A percentile compares a stretch with the other conserved stretches of the same genome.
These are phyloP conservation scores for Oegoconia quadripuncta DNA, from an alignment of 2,888 invertebrate species.

Conservation along the genomic window DNA sequence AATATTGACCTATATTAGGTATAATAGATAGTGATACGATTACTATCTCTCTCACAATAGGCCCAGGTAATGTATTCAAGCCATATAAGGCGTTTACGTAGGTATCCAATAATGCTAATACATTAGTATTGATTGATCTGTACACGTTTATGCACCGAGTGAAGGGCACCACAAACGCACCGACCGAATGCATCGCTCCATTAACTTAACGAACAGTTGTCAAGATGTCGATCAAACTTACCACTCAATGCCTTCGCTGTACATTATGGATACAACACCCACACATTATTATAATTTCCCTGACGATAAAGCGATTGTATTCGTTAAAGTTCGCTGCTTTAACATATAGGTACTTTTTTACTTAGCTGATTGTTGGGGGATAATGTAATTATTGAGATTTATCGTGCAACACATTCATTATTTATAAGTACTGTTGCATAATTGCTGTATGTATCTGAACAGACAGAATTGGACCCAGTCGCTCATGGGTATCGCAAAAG, in stretches of 20 bases:
- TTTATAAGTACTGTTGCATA: not conserved
- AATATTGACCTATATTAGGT: too few relatives aligned
- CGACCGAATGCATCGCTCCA: constrained; percentile 51
- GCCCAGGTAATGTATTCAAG: too few relatives aligned
- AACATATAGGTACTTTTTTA: constrained; percentile 30
- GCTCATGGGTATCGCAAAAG: too few relatives aligned
- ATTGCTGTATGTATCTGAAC: too few relatives aligned
- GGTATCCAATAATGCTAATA: not conserved
- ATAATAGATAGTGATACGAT: too few relatives aligned
- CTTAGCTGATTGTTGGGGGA: constrained; percentile 11
- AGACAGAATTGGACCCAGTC: too few relatives aligned
- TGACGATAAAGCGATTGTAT: constrained; percentile 44
- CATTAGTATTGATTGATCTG: constrained; percentile 33
- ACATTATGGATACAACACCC: constrained; percentile 68
- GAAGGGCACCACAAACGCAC: constrained; percentile 51
- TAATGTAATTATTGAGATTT: constrained; percentile 15
- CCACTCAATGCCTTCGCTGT: constrained; percentile 60
- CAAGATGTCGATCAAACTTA: constrained; percentile 76
- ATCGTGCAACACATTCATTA: constrained; percentile 4
- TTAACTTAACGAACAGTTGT: constrained; percentile 77
- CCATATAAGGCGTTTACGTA: too few relatives aligned
- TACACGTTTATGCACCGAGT: constrained; percentile 37
- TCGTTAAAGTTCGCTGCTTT: constrained; percentile 25
- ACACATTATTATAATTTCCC: constrained; percentile 59
- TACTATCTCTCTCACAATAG: too few relatives aligned